Evolutionary conservation across 1,140 invertebrate genomes (phyloP), one percentile per base, ranked within the genome.

Genomic region (Drosophila teissieri): DNA sequence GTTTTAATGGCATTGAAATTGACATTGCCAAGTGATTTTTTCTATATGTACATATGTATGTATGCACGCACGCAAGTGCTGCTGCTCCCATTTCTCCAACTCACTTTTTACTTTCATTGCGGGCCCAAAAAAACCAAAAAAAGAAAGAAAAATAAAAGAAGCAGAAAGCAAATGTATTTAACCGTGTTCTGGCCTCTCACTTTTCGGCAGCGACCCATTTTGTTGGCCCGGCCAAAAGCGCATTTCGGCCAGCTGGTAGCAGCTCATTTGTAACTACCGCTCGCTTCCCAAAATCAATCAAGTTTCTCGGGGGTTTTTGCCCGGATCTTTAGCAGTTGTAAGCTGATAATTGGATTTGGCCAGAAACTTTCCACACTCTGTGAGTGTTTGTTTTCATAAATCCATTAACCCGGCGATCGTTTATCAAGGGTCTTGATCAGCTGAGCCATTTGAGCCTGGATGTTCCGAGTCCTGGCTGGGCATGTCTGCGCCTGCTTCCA

Each of bases 1-100:
- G 57, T 75, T 86, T 86, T 78, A 86, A 82, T 86, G 82, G 69
- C 82, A 86, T 79, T 82, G 75, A 88, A 82, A 76, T 68, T 54
- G 74, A 58, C 68, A 80, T 49, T 44, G 61, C 48, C 57, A 39
- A 14, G 22, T 17, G 68, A 73, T 74, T 73, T 53, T 56, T 34
- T 62, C 0, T 37, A 12, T 14, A 0, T 24, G 24, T 24, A 4
- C 24, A 5, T 5, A 4, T 3, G 4, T 24, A 24, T 37, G 36
- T 31, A 0, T 31, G 37, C 46, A 39, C 52, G 40, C 77, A 80
- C 80, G 80, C 80, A 80, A 77, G 42, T 70, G 45, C 34, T 64
- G 60, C 39, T 70, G 60, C 63, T 44, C 67, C 60, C 68, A 54
- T 63, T 73, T 74, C 69, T 39, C 45, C 52, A 17, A 22, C 27